A percentile compares a stretch with the other conserved stretches of the same genome.
Conservation (phyloP, 92 coral and sea anemone species). For the Virgularia gustaviana region DNA sequence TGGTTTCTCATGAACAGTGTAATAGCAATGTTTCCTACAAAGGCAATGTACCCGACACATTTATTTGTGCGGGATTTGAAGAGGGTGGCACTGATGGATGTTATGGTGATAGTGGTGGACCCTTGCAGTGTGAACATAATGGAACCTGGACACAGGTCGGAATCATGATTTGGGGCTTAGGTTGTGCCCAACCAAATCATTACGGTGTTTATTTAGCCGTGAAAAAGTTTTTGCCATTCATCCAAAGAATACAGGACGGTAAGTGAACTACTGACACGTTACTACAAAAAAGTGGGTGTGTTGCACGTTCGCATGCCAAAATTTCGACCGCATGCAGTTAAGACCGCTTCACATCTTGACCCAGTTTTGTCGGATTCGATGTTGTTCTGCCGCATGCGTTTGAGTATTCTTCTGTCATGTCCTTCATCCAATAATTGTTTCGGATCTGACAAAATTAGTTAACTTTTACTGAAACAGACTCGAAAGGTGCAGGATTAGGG, state of each 20-base stretch:
- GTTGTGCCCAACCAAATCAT: conserved; percentile 41
- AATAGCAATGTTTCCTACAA: conserved; percentile 36
- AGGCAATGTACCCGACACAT: conserved; percentile 25
- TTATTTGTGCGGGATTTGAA: conserved; percentile 51
- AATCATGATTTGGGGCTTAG: conserved; percentile 53
- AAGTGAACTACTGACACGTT: no score
- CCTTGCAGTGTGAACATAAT: conserved; percentile 45
- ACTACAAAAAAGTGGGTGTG: no score
- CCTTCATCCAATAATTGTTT: no score
- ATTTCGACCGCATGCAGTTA: no score
- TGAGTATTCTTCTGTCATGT: no score
- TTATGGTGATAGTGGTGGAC: conserved; percentile 59
- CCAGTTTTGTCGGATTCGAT: no score
- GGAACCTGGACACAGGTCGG: conserved; percentile 52
- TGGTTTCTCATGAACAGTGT: conserved; percentile 31
- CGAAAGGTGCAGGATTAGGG: no score
- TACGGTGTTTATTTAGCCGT: conserved; percentile 51
- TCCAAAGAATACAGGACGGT: conserved; percentile 25
- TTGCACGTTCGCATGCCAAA: no score
- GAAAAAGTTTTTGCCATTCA: conserved; percentile 49
- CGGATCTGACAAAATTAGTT: no score
- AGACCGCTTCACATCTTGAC: no score
- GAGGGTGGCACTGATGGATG: conserved; percentile 55
- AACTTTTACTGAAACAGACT: no score
- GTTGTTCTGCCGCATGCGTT: no score